phyloP scores from a whole-genome alignment of 2,797 vertebrate species.

The Oreochromis mossambicus region DNA sequence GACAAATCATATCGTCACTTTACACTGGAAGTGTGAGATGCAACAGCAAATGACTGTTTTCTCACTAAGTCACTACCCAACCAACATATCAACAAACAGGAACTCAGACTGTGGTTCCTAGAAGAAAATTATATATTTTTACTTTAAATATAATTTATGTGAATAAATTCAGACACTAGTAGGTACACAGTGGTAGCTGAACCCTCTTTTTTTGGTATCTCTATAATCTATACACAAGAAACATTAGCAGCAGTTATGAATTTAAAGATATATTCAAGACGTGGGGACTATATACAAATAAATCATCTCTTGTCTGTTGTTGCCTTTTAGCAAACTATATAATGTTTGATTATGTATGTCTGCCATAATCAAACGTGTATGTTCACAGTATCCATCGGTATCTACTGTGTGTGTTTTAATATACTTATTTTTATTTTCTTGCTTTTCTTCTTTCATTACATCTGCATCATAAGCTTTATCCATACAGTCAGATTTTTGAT shows the following conservation, averaged over 20 bases:
- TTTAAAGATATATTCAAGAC: not conserved
- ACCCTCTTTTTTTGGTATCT: not conserved
- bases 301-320: not conserved
- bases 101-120: not conserved
- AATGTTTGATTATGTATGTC: not conserved
- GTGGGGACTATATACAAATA: not conserved
- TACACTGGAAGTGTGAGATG: not conserved
- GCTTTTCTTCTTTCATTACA: not conserved
- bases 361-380: not conserved
- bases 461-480: accelerated
- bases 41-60: not conserved
- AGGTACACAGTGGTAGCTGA: not conserved
- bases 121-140: accelerated
- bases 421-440: not conserved
- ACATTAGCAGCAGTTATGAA: accelerated
- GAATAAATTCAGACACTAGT: not conserved
- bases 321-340: not conserved
- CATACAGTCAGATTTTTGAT: accelerated
- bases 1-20: not conserved
- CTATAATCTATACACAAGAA: not conserved
- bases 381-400: not conserved
- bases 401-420: not conserved
- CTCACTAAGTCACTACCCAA: not conserved
- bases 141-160: not conserved
- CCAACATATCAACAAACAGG: not conserved